These are phyloP conservation scores for Stegastes partitus DNA, from an alignment of 2,113 vertebrate genomes.

Conservation along the genomic window DNA sequence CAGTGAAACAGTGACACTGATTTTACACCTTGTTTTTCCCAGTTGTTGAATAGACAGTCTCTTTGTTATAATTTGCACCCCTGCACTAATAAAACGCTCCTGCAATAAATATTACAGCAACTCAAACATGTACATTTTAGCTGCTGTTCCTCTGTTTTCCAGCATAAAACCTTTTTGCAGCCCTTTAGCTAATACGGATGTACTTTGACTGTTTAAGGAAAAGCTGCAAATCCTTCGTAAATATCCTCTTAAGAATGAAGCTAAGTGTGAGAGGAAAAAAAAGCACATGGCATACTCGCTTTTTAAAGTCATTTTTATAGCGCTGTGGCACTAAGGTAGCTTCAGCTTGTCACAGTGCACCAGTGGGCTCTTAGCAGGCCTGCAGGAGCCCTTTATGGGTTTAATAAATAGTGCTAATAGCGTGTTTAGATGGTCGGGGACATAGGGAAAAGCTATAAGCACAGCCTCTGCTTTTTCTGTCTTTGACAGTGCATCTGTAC, in stretches of 20 bases:
- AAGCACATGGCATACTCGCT: neutral
- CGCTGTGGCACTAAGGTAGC: conserved; percentile 1
- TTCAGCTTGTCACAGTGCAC: conserved; percentile 42
- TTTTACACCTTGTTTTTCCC: no score
- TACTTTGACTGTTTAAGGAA: neutral
- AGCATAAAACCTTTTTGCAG: neutral
- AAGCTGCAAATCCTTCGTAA: conserved; percentile 1
- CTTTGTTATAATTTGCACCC: neutral
- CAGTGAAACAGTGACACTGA: neutral
- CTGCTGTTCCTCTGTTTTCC: neutral
- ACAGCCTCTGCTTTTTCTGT: conserved; percentile 1
- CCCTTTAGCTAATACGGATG: neutral
- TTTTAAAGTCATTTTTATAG: conserved; percentile 21
- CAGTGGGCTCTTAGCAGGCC: conserved; percentile 36
- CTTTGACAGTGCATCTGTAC: conserved; percentile 7
- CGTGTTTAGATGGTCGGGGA: conserved; percentile 42
- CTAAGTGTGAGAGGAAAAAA: conserved; percentile 1
- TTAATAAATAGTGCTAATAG: conserved; percentile 70
- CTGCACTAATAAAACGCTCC: neutral
- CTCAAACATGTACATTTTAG: neutral
- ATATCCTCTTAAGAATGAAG: neutral
- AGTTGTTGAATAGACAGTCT: no score
- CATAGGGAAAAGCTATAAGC: conserved; percentile 30
- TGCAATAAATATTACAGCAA: no score
- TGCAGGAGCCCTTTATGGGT: conserved; percentile 57